phyloP scores from a whole-genome alignment of 1,140 invertebrate species.

The Teleopsis dalmanni region DNA sequence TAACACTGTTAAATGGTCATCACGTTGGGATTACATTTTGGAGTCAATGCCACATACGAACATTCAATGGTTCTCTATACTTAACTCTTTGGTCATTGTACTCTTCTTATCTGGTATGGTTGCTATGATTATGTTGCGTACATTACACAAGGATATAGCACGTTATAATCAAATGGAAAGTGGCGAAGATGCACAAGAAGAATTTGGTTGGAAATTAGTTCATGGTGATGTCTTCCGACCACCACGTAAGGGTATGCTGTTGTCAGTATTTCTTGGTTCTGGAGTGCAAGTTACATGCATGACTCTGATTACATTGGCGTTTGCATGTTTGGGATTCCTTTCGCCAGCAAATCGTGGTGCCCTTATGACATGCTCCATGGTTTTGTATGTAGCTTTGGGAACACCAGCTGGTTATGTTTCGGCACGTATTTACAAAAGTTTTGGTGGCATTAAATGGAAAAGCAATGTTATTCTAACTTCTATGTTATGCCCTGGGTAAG shows the following conservation, averaged over 20 bases:
- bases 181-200: constrained; percentile 94
- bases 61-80: constrained; percentile 97
- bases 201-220: constrained; percentile 98
- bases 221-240: constrained; percentile 93
- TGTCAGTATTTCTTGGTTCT: constrained; percentile 90
- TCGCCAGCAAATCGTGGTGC: constrained; percentile 97
- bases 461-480: constrained; percentile 94
- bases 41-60: constrained; percentile 98
- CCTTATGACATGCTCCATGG: constrained; percentile 95
- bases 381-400: constrained; percentile 90
- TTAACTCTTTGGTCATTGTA: constrained; percentile 85
- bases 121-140: constrained; percentile 96
- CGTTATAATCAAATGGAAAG: constrained; percentile 96
- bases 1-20: constrained; percentile 92
- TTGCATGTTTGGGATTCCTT: constrained; percentile 95
- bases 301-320: constrained; percentile 75
- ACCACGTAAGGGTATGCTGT: constrained; percentile 92
- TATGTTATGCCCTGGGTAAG: constrained; percentile 89
- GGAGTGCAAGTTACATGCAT: constrained; percentile 85
- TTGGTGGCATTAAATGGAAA: constrained; percentile 97
- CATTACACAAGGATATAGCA: constrained; percentile 96
- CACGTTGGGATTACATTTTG: constrained; percentile 98
- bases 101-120: constrained; percentile 95
- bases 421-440: constrained; percentile 95
- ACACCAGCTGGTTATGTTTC: constrained; percentile 94